Evolutionary conservation across 2,113 vertebrate genomes (phyloP).

Genomic region (Lycocorax pyrrhopterus): DNA sequence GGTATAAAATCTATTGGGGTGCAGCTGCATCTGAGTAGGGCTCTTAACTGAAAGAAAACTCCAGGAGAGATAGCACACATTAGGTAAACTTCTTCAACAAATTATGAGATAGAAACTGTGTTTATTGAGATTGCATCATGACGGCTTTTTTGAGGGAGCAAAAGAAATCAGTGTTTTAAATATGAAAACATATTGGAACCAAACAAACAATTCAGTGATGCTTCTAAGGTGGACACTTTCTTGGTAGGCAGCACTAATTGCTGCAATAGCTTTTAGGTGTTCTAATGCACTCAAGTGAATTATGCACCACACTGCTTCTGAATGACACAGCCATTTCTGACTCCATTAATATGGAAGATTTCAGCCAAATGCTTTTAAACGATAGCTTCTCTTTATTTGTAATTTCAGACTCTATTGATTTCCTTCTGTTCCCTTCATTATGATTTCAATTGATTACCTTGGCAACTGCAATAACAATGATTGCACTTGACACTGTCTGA

Average conservation of each 20-base stretch:
- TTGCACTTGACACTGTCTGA: slow-evolving; percentile 82
- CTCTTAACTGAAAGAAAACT: neutral
- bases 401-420: slow-evolving; percentile 88
- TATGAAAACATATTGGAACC: slow-evolving; percentile 56
- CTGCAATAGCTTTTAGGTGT: slow-evolving; percentile 77
- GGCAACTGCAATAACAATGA: slow-evolving; percentile 83
- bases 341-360: slow-evolving; percentile 86
- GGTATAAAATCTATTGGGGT: neutral
- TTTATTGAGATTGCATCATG: neutral
- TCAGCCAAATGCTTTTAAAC: slow-evolving; percentile 86
- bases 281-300: slow-evolving; percentile 79
- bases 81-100: neutral
- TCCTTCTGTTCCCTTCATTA: slow-evolving; percentile 88
- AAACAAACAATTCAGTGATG: slow-evolving; percentile 68
- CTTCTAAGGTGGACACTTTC: slow-evolving; percentile 70
- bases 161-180: slow-evolving; percentile 32
- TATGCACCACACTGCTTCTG: slow-evolving; percentile 78
- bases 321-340: slow-evolving; percentile 83
- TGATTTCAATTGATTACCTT: slow-evolving; percentile 86
- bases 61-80: neutral
- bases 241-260: slow-evolving; percentile 75
- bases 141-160: neutral
- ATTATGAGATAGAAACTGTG: neutral
- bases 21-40: neutral
- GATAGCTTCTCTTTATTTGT: slow-evolving; percentile 86